Percentiles rank a stretch among this genome's conserved stretches.
phyloP scores from a whole-genome alignment of 2,888 invertebrate species.

The Coremacera marginata region DNA sequence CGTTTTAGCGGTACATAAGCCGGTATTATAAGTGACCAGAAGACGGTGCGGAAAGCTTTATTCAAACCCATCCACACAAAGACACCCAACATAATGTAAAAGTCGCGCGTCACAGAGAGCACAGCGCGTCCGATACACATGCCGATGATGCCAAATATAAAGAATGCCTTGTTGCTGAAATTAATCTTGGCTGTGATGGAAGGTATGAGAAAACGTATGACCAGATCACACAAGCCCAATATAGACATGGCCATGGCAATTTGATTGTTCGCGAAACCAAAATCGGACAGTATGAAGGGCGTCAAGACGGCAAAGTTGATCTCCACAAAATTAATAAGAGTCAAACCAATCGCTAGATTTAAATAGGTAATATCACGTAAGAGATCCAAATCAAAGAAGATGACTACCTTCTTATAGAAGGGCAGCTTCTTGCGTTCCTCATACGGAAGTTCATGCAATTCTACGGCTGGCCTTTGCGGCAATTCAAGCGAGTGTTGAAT shows the following conservation, averaged over 20 bases:
- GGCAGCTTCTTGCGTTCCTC: slow-evolving; percentile 67
- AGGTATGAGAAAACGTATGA: slow-evolving; percentile 76
- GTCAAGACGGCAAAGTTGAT: slow-evolving; percentile 82
- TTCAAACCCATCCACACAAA: slow-evolving; percentile 78
- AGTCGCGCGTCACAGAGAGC: slow-evolving; percentile 73
- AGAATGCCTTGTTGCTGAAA: slow-evolving; percentile 79
- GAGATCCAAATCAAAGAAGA: slow-evolving; percentile 80
- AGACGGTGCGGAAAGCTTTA: slow-evolving; percentile 80
- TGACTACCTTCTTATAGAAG: slow-evolving; percentile 73
- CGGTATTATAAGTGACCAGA: slow-evolving; percentile 80
- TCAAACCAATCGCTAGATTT: slow-evolving; percentile 79
- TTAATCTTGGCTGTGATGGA: slow-evolving; percentile 77
- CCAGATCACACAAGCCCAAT: slow-evolving; percentile 76
- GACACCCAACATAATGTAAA: slow-evolving; percentile 72
- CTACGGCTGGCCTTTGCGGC: slow-evolving; percentile 35
- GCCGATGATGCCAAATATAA: slow-evolving; percentile 76
- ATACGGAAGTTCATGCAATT: slow-evolving; percentile 36
- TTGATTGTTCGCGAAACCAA: slow-evolving; percentile 71
- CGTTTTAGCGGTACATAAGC: slow-evolving; percentile 78
- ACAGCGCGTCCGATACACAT: slow-evolving; percentile 75
- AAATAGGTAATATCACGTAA: slow-evolving; percentile 78
- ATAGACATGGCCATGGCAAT: slow-evolving; percentile 79
- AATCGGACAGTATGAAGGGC: slow-evolving; percentile 78
- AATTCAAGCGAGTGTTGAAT: slow-evolving; percentile 31
- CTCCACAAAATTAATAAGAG: slow-evolving; percentile 79